Base-by-base conservation (phyloP, 2,888 invertebrate species). In the Drosophila hamatofila region DNA sequence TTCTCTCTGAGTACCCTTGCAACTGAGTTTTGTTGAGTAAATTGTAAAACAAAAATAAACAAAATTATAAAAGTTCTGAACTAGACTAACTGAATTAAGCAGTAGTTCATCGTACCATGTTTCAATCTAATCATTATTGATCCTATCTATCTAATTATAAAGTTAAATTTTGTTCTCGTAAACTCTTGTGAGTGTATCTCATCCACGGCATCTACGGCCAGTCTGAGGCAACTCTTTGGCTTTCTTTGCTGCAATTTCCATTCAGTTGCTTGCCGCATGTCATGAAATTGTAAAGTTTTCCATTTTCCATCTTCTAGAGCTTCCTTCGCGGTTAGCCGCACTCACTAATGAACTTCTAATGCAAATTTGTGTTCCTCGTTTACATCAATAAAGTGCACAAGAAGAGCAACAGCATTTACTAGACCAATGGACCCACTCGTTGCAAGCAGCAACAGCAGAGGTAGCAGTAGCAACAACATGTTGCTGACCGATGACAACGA, bases 281-380 rank as follows among this genome's bases (percentile, higher is more conserved):
- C 73, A 72, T 72, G 48, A 57, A 59, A 62, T 59, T 78, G 60
- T 64, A 59, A 63, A 70, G 63, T 69, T 76, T 67, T 44, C 14
- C 8, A 14, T 23, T 44, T 56, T 49, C 41, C 66, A 41, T 52
- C 54, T 60, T 66, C 35, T 61, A 58, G 59, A 67, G 82, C 59
- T 81, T 72, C 64, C 65, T 78, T 74, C 68, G 68, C 78, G 81
- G 70, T 79, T 69, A 69, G 70, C 83, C 69, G 76, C 83, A 74
- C 62, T 83, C 76, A 56, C 80, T 89, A 89, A 89, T 89, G 88
- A 89, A 90, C 86, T 79, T 79, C 87, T 77, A 84, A 89, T 89
- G 89, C 88, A 89, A 89, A 89, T 89, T 79, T 78, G 55, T 65
- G 61, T 51, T 75, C 54, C 39, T 64, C 65, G 76, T 61, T 73